Evolutionary conservation across 2,888 invertebrate genomes (phyloP).

Genomic region (Euzophera pinguis): DNA sequence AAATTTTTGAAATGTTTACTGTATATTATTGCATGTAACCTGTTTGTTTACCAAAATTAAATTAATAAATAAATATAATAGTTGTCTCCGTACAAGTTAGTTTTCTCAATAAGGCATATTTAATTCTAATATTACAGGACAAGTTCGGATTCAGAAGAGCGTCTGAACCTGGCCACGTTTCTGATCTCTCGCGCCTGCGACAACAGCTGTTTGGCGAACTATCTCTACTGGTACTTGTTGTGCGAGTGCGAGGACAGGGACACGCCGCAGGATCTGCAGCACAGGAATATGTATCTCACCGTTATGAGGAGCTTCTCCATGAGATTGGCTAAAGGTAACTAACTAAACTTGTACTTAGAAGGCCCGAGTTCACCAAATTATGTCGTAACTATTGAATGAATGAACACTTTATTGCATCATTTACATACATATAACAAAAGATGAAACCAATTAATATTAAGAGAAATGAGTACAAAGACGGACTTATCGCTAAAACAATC

Average conservation of each 20-base stretch:
- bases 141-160: conserved; percentile 41
- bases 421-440: too few relatives aligned
- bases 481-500: too few relatives aligned
- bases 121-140: not conserved
- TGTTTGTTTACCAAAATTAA: too few relatives aligned
- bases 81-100: too few relatives aligned
- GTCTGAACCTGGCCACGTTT: conserved; percentile 91
- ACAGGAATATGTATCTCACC: conserved; percentile 91
- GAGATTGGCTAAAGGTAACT: conserved; percentile 81
- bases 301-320: conserved; percentile 93
- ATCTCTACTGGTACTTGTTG: conserved; percentile 97
- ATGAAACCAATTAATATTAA: too few relatives aligned
- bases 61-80: too few relatives aligned
- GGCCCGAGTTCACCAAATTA: too few relatives aligned
- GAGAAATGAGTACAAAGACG: too few relatives aligned
- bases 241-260: conserved; percentile 95
- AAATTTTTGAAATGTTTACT: too few relatives aligned
- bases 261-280: conserved; percentile 85
- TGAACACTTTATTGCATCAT: too few relatives aligned
- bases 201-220: conserved; percentile 95
- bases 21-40: too few relatives aligned
- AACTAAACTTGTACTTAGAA: not conserved
- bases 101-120: not conserved
- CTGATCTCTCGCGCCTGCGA: conserved; percentile 93
- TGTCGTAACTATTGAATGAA: too few relatives aligned